A percentile compares a stretch with the other conserved stretches of the same genome.
Conservation (phyloP, 2,888 invertebrate species). For the Sipunculus nudus region DNA sequence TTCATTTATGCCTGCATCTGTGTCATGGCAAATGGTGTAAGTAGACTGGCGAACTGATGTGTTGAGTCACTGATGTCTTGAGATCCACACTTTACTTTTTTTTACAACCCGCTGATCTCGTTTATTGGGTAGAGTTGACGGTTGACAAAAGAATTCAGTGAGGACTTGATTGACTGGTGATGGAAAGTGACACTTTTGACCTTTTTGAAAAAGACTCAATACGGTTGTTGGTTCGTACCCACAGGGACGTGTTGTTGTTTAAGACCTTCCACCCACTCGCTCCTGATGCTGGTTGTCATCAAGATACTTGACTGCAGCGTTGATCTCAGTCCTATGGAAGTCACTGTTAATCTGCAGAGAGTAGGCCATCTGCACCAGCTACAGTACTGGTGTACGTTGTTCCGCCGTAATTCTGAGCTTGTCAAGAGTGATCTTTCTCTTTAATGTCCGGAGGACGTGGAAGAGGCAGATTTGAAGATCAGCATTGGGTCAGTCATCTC, state of each 20-base stretch:
- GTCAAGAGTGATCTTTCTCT: conserved; percentile 19
- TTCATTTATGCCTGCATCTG: too few relatives aligned
- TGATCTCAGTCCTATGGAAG: background rate
- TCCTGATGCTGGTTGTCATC: conserved; percentile 23
- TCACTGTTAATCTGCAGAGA: background rate
- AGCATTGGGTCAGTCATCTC: conserved; percentile 23
- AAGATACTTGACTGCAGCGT: conserved; percentile 15
- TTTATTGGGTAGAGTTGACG: conserved; percentile 17
- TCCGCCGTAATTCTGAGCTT: conserved; percentile 8
- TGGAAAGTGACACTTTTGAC: conserved; percentile 18
- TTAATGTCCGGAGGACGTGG: conserved; percentile 23
- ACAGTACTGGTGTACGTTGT: conserved; percentile 4
- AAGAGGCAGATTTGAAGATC: conserved; percentile 31
- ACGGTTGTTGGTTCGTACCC: conserved; percentile 25
- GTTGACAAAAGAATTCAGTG: too few relatives aligned
- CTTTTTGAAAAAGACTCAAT: conserved; percentile 23
- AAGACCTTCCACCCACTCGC: conserved; percentile 30
- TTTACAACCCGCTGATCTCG: conserved; percentile 14
- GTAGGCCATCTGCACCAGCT: conserved; percentile 21
- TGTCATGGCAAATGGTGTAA: too few relatives aligned
- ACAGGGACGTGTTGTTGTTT: conserved; percentile 9
- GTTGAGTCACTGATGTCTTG: background rate
- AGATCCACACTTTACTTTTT: conserved; percentile 6
- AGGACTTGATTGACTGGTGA: too few relatives aligned
- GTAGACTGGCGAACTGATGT: too few relatives aligned